Evolutionary conservation across 2,888 invertebrate genomes (phyloP), one percentile per base, ranked within the genome.

Genomic region (Pterostichus niger): DNA sequence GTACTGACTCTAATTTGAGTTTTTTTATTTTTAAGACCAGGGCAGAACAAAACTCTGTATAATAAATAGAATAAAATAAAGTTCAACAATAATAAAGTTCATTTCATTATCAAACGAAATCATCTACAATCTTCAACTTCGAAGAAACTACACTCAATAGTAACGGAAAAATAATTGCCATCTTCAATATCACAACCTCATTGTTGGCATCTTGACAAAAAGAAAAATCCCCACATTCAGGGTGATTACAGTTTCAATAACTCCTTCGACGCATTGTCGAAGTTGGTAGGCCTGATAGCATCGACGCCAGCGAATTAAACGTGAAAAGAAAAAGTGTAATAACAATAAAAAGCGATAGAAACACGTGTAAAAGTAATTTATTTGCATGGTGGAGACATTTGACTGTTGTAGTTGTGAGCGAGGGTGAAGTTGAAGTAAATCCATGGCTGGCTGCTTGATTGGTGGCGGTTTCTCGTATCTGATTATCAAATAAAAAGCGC

Each of bases 401-500:
- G 44, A 44, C 15, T 40, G 13, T 13, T n/a, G 56, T 24, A 3
- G 24, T 24, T 24, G 24, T 7, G 56, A 17, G 61, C 13, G 11
- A 31, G 61, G 31, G 24, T 61, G 44, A 40, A 40, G 71, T 17
- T 49, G 15, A 54, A 33, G 56, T 13, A 56, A 35, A 77, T 77
- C 56, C 17, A 3, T 56, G 56, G 40, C 3, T 9, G 40, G 40
- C 40, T 40, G 40, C 7, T 9, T 40, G 40, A 40, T 40, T 40
- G 40, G 40, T 40, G 40, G 40, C 40, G 40, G 40, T 24, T 24
- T 73, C 24, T 7, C n/a, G 49, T 77, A 77, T 77, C 77, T 59
- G 77, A 77, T 77, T 77, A 77, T 77, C 56, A 77, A 77, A 77
- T 77, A 77, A 77, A 77, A 77, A 77, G 77, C 56, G 56, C 77